Conservation (phyloP, 2,113 vertebrate species). For the Ellobius talpinus region DNA sequence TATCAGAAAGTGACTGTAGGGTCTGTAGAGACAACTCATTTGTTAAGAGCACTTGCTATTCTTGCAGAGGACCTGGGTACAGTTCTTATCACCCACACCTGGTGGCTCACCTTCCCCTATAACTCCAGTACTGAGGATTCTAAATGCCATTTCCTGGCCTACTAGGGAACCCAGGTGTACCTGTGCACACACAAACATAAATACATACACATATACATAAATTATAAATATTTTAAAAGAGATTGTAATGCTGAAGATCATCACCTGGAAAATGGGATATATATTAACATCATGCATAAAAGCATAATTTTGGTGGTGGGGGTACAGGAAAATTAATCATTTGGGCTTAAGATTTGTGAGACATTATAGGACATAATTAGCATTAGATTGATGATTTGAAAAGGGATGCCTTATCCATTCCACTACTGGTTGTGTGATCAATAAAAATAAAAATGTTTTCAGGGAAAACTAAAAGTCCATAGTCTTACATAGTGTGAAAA, state of each 20-base stretch:
- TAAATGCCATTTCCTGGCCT: background rate
- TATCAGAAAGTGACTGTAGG: background rate
- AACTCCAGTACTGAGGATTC: background rate
- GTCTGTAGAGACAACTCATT: background rate
- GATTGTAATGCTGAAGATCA: background rate
- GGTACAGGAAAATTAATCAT: background rate
- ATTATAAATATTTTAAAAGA: background rate
- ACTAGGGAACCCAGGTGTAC: too few species aligned
- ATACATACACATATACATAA: background rate
- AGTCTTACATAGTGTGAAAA: background rate
- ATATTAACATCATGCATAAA: background rate
- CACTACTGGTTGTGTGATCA: background rate
- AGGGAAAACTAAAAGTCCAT: background rate
- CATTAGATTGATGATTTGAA: background rate
- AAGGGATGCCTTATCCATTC: background rate
- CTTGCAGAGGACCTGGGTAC: background rate
- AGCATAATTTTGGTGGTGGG: background rate
- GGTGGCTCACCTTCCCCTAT: too few species aligned
- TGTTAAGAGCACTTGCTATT: background rate
- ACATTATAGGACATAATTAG: background rate
- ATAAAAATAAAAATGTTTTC: slow-evolving; percentile 25
- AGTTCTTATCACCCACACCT: background rate
- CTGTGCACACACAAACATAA: background rate
- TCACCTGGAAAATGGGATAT: background rate
- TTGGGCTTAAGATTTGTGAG: background rate